Evolutionary conservation across 23 tunicate species (phyloP).

Genomic region (Trididemnum miniatum): DNA sequence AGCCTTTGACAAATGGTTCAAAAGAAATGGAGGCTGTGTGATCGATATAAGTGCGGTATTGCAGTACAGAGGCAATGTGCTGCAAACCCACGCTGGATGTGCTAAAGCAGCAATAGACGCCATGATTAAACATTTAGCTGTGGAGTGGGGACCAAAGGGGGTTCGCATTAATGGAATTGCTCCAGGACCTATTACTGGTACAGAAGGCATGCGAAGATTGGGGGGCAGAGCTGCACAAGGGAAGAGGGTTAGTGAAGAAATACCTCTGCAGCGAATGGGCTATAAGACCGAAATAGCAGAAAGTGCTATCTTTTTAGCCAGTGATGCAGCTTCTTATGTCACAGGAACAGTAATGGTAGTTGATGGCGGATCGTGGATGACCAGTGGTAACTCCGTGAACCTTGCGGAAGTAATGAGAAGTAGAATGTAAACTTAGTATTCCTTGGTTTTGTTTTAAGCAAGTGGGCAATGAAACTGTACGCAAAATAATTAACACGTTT

Average conservation of each 20-base stretch:
- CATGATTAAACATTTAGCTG: slow-evolving; percentile 92
- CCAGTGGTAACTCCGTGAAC: too few relatives aligned
- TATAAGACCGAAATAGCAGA: slow-evolving; percentile 87
- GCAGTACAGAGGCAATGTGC: slow-evolving; percentile 52
- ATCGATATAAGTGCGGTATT: slow-evolving; percentile 79
- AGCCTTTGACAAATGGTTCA: slow-evolving; percentile 71
- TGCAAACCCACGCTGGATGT: slow-evolving; percentile 87
- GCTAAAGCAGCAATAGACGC: slow-evolving; percentile 96
- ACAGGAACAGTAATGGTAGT: slow-evolving; percentile 84
- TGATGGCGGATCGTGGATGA: slow-evolving; percentile 90
- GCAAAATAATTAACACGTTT: too few relatives aligned
- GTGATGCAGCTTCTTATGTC: slow-evolving; percentile 69
- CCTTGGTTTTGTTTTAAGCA: too few relatives aligned
- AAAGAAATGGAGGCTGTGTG: slow-evolving; percentile 78
- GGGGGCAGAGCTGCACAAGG: slow-evolving; percentile 46
- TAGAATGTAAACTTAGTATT: too few relatives aligned
- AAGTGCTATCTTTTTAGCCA: slow-evolving; percentile 61
- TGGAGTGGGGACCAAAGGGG: slow-evolving; percentile 69
- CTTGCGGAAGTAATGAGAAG: too few relatives aligned
- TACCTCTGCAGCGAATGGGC: slow-evolving; percentile 76
- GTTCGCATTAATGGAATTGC: slow-evolving; percentile 81
- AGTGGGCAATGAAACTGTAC: too few relatives aligned
- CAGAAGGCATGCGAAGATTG: slow-evolving; percentile 71
- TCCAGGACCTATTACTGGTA: slow-evolving; percentile 91
- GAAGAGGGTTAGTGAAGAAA: slow-evolving; percentile 12